Percentiles rank a stretch among this genome's conserved stretches.
Evolutionary conservation across 2,888 invertebrate genomes (phyloP).

Genomic region (Heliconius ismenius): DNA sequence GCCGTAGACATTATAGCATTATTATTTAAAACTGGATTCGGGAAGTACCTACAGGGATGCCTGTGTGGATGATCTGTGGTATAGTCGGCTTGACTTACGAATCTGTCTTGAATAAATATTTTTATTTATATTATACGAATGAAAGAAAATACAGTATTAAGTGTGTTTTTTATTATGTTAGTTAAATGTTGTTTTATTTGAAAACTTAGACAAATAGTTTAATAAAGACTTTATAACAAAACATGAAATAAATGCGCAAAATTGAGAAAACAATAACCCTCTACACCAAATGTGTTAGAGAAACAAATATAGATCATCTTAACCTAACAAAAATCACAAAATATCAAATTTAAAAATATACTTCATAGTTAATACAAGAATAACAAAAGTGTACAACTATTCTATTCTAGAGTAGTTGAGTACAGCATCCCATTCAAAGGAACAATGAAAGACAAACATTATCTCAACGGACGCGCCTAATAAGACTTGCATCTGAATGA

Average conservation of each 20-base stretch:
- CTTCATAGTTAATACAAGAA: neutral
- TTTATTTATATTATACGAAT: neutral
- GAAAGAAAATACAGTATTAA: neutral
- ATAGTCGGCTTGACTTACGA: neutral
- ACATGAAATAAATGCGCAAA: too few relatives aligned
- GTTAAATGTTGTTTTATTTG: too few relatives aligned
- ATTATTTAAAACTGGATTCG: neutral
- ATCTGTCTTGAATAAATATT: neutral
- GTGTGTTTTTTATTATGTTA: neutral
- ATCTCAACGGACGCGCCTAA: constrained; percentile 49
- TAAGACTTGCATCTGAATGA: constrained; percentile 67
- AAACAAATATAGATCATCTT: neutral
- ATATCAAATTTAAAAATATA: neutral
- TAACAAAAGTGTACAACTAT: neutral
- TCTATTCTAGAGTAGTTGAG: neutral
- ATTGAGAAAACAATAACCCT: too few relatives aligned
- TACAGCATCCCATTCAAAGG: constrained; percentile 38
- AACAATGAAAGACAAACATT: constrained; percentile 56
- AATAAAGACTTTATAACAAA: too few relatives aligned
- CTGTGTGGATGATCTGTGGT: too few relatives aligned
- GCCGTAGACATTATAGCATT: constrained; percentile 17
- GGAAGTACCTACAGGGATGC: neutral
- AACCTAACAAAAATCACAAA: neutral
- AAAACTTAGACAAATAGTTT: neutral
- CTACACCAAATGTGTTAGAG: too few relatives aligned